phyloP scores from a whole-genome alignment of 1,140 invertebrate species.

The Drosophila leontia region DNA sequence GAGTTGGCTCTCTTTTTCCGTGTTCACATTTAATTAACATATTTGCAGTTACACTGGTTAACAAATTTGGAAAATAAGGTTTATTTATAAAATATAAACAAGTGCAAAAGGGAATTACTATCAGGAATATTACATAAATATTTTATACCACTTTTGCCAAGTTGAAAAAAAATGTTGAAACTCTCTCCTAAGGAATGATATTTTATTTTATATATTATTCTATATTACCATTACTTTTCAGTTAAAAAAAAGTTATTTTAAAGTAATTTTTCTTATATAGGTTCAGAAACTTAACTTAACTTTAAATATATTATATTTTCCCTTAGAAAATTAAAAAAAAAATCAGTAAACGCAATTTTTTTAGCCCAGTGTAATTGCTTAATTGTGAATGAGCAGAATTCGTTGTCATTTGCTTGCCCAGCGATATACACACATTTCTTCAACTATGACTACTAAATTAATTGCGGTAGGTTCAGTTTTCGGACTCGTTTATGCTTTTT shows the following conservation, averaged over 20 bases:
- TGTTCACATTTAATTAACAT: constrained; percentile 45
- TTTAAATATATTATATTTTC: neutral
- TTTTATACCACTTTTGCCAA: no score
- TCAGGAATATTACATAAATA: no score
- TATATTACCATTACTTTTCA: no score
- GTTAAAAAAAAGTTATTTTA: no score
- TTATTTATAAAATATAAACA: no score
- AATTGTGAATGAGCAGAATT: constrained; percentile 19
- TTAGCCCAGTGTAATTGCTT: constrained; percentile 6
- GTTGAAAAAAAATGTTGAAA: neutral
- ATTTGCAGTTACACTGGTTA: constrained; percentile 9
- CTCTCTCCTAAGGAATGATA: neutral
- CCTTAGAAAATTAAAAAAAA: neutral
- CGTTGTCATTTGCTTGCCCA: neutral
- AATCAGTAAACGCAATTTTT: neutral
- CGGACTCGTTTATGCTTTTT: constrained; percentile 46
- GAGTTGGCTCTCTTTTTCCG: constrained; percentile 36
- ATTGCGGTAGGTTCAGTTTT: constrained; percentile 74
- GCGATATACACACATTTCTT: constrained; percentile 10
- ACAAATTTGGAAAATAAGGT: neutral
- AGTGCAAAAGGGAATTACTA: no score
- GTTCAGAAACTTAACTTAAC: no score
- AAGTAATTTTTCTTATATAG: no score
- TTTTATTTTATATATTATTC: no score
- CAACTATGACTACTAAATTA: constrained; percentile 36